phyloP scores from a whole-genome alignment of 2,797 vertebrate species.

The Mormyrus proboscirostris region DNA sequence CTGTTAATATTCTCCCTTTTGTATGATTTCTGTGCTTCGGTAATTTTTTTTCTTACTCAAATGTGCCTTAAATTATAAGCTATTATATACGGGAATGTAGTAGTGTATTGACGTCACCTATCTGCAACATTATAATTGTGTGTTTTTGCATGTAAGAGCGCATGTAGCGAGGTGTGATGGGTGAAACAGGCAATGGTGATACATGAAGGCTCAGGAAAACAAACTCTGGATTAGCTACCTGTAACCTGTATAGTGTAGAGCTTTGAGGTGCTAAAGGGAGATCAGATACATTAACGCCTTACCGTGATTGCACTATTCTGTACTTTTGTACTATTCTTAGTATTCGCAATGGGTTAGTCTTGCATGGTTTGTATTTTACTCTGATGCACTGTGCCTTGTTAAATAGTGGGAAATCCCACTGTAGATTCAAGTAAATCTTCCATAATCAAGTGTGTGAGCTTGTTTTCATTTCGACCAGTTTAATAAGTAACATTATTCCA shows the following conservation, averaged over 20 bases:
- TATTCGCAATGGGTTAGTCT: background rate
- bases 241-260: background rate
- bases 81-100: background rate
- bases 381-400: background rate
- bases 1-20: background rate
- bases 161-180: background rate
- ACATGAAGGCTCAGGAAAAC: background rate
- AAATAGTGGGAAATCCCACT: background rate
- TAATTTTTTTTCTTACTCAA: background rate
- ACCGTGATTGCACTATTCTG: background rate
- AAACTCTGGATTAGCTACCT: background rate
- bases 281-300: background rate
- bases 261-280: background rate
- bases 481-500: background rate
- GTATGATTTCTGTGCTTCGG: background rate
- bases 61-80: slow-evolving; percentile 4
- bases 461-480: background rate
- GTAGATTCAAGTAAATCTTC: background rate
- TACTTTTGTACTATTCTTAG: background rate
- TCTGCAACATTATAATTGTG: background rate
- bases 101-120: background rate
- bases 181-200: background rate
- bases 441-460: background rate
- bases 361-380: background rate
- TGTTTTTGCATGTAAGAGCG: background rate